Conservation (phyloP, 2,888 invertebrate species). For the Drosophila pegasa region DNA sequence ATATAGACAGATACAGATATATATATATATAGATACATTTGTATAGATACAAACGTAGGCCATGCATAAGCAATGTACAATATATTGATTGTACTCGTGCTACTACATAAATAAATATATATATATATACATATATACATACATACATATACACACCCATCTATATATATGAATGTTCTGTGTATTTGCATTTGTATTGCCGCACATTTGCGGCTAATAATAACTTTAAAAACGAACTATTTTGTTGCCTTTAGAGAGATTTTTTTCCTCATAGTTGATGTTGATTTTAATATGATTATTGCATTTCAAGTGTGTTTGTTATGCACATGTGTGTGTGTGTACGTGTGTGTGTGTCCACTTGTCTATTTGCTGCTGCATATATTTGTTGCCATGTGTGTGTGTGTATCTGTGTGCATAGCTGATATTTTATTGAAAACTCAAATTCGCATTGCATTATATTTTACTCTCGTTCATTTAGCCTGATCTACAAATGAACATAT, state of each 20-base stretch:
- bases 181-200: slow-evolving; percentile 49
- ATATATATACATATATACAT: slow-evolving; percentile 4
- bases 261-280: slow-evolving; percentile 52
- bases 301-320: slow-evolving; percentile 71
- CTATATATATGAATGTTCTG: slow-evolving; percentile 22
- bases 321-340: slow-evolving; percentile 17
- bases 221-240: slow-evolving; percentile 81
- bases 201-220: slow-evolving; percentile 81
- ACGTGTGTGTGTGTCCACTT: slow-evolving; percentile 53
- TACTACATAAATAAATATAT: slow-evolving; percentile 29
- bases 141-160: slow-evolving; percentile 2
- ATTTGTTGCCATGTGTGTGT: slow-evolving; percentile 34
- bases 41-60: slow-evolving; percentile 21
- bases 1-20: slow-evolving; percentile 16
- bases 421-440: slow-evolving; percentile 58
- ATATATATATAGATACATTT: slow-evolving; percentile 21
- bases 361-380: slow-evolving; percentile 51
- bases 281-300: slow-evolving; percentile 81
- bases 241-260: slow-evolving; percentile 80
- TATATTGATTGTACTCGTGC: slow-evolving; percentile 57
- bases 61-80: slow-evolving; percentile 53
- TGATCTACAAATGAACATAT: slow-evolving; percentile 9
- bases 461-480: slow-evolving; percentile 12
- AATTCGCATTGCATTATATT: slow-evolving; percentile 57
- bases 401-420: slow-evolving; percentile 23